Percentiles rank a stretch among this genome's conserved stretches.
Conservation (phyloP, 2,888 invertebrate genomes). For the Stomorhina lunata region DNA sequence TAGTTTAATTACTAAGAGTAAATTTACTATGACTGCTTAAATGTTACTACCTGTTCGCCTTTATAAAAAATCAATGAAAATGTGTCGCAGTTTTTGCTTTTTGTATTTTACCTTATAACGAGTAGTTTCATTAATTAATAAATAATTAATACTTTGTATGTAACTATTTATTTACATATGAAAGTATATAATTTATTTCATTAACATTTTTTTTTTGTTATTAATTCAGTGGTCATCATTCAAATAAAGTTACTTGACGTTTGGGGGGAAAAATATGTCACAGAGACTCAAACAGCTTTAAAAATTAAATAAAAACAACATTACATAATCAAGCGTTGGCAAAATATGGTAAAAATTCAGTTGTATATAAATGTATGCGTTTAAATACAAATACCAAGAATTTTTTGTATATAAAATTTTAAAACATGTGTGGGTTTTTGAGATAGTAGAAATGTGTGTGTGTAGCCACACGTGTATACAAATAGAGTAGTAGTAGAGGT, state of each 20-base stretch:
- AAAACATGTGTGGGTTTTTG: too few relatives aligned
- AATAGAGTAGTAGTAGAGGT: not conserved
- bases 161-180: not conserved
- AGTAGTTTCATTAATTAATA: slow-evolving; percentile 42
- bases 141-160: slow-evolving; percentile 32
- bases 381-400: too few relatives aligned
- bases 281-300: slow-evolving; percentile 25
- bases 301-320: not conserved
- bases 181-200: not conserved
- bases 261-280: slow-evolving; percentile 40
- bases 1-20: too few relatives aligned
- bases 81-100: not conserved
- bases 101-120: not conserved
- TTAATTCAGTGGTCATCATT: slow-evolving; percentile 28
- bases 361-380: too few relatives aligned
- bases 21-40: too few relatives aligned
- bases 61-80: not conserved
- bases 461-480: not conserved
- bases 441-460: too few relatives aligned
- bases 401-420: too few relatives aligned
- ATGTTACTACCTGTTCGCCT: too few relatives aligned
- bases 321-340: not conserved
- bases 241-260: slow-evolving; percentile 17
- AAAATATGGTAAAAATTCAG: not conserved
- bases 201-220: slow-evolving; percentile 7